phyloP scores from a whole-genome alignment of 2,113 vertebrate species.

The Turdus rufiventris region DNA sequence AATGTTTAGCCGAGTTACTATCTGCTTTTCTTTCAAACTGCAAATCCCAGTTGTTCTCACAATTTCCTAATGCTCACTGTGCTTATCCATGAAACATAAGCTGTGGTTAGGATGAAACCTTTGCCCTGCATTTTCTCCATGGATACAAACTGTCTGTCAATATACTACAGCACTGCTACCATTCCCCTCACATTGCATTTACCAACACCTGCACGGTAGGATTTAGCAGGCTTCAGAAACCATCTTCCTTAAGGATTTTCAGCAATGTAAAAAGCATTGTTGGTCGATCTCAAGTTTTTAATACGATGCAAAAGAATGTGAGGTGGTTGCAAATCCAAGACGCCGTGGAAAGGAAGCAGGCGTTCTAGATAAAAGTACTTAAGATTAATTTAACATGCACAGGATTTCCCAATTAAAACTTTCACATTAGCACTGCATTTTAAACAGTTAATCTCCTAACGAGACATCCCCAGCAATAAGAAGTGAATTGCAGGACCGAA shows the following conservation, averaged over 20 bases:
- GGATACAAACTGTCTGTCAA: not conserved
- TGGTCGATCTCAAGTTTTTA: not conserved
- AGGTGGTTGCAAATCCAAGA: conserved; percentile 30
- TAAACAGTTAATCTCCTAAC: conserved; percentile 72
- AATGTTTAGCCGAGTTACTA: not conserved
- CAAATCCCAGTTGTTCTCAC: conserved; percentile 24
- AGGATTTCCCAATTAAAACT: conserved; percentile 76
- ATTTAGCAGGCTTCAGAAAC: not conserved
- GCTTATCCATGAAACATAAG: conserved; percentile 21
- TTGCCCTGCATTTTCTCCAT: conserved; percentile 2
- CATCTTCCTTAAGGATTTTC: not conserved
- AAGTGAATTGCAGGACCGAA: conserved; percentile 59
- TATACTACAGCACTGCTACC: not conserved
- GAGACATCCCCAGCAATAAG: conserved; percentile 67
- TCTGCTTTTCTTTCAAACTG: conserved; percentile 12
- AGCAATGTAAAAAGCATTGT: not conserved
- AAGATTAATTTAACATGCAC: conserved; percentile 71
- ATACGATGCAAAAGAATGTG: conserved; percentile 12
- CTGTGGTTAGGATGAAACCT: conserved; percentile 3
- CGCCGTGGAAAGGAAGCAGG: conserved; percentile 1
- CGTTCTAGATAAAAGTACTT: conserved; percentile 69
- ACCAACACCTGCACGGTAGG: not conserved
- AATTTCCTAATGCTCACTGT: not conserved
- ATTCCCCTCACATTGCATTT: not conserved
- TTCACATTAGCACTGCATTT: conserved; percentile 70